Conservation (phyloP, 2,888 invertebrate genomes). For the Conistra vaccinii region DNA sequence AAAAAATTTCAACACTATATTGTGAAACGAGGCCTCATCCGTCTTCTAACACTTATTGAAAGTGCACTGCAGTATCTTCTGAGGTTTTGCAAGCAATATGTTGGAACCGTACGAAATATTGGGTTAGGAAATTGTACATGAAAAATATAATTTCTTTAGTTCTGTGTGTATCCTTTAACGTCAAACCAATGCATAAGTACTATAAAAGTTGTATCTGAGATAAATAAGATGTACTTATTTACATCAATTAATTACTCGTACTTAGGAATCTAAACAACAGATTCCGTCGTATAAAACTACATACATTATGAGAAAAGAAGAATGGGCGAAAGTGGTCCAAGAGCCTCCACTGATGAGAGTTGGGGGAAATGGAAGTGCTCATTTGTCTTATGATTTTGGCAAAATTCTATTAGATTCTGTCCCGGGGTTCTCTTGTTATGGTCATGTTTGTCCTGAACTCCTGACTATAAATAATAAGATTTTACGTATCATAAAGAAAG, state of each 20-base stretch:
- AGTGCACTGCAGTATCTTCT: slow-evolving; percentile 21
- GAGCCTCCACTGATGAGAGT: no score
- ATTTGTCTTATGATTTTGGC: no score
- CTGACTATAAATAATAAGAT: no score
- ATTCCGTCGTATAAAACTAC: not conserved
- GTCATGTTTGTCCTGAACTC: no score
- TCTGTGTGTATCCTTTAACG: not conserved
- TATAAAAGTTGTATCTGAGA: not conserved
- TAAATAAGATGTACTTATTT: not conserved
- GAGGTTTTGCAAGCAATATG: slow-evolving; percentile 21
- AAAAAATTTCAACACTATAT: slow-evolving; percentile 33
- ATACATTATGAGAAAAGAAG: not conserved
- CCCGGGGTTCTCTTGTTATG: no score
- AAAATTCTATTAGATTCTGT: no score
- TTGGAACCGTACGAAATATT: not conserved
- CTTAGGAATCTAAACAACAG: not conserved
- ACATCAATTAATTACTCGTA: not conserved
- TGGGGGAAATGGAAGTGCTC: no score
- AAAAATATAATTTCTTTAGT: not conserved
- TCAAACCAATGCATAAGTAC: not conserved
- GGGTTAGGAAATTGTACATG: not conserved
- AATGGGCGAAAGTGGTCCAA: no score
- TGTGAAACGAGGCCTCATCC: slow-evolving; percentile 39
- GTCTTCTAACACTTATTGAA: slow-evolving; percentile 45
- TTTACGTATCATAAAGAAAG: no score